These are phyloP conservation scores for Carcharodon carcharias DNA, from an alignment of 2,797 vertebrate species.

Conservation along the genomic window DNA sequence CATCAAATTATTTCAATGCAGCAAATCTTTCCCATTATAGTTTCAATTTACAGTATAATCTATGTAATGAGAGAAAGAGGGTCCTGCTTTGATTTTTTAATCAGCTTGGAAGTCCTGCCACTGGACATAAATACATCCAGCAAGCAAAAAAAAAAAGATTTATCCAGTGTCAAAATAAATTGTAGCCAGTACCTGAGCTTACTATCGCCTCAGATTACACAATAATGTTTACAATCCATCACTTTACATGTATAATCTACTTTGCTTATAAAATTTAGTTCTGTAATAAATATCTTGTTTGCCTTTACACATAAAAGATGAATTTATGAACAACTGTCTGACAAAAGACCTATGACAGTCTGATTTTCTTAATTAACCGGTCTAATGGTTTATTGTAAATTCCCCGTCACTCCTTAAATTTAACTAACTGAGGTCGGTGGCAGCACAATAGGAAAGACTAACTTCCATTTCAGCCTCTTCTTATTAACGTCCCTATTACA, in stretches of 20 bases:
- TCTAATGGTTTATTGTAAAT: not conserved
- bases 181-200: slow-evolving; percentile 7
- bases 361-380: slow-evolving; percentile 17
- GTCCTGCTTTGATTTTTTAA: not conserved
- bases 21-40: not conserved
- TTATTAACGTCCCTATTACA: slow-evolving; percentile 16
- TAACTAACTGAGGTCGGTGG: not conserved
- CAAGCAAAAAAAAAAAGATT: not conserved
- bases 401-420: slow-evolving; percentile 19
- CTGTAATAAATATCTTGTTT: not conserved
- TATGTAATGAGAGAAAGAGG: not conserved
- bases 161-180: slow-evolving; percentile 28
- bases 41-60: not conserved
- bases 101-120: slow-evolving; percentile 15
- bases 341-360: not conserved
- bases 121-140: slow-evolving; percentile 10
- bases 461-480: slow-evolving; percentile 22
- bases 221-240: not conserved
- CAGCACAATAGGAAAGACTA: not conserved
- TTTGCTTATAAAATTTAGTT: not conserved
- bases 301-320: not conserved
- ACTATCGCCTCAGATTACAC: not conserved
- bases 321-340: slow-evolving; percentile 4
- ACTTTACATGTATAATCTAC: slow-evolving; percentile 17
- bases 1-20: slow-evolving; percentile 19